phyloP scores from a whole-genome alignment of 1,140 invertebrate species.

The Meloidogyne exigua region DNA sequence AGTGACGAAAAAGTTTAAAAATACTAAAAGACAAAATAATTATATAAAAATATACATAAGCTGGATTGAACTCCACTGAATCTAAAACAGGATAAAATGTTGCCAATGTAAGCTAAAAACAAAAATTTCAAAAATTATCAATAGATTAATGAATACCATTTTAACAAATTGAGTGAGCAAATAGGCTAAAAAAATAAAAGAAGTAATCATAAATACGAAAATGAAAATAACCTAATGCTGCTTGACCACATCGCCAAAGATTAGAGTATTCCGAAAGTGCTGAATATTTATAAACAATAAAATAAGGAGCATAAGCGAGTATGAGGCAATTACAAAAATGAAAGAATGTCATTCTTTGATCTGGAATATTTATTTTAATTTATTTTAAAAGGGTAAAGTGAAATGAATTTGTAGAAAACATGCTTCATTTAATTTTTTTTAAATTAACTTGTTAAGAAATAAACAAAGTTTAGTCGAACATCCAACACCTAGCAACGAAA shows the following conservation, averaged over 20 bases:
- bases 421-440: too few relatives aligned
- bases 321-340: conserved; percentile 39
- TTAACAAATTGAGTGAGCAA: conserved; percentile 37
- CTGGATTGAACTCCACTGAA: conserved; percentile 23
- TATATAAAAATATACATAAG: conserved; percentile 24
- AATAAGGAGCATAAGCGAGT: conserved; percentile 40
- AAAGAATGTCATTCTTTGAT: conserved; percentile 49
- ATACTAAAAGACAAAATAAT: conserved; percentile 4
- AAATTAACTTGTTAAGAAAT: too few relatives aligned
- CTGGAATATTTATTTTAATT: neutral
- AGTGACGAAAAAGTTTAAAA: neutral
- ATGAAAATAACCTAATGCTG: conserved; percentile 9
- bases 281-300: conserved; percentile 42
- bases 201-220: conserved; percentile 8
- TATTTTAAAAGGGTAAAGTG: neutral
- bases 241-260: conserved; percentile 34
- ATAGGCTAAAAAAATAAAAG: conserved; percentile 28
- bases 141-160: conserved; percentile 15
- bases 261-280: conserved; percentile 35
- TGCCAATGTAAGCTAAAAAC: conserved; percentile 29
- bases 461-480: too few relatives aligned
- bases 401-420: too few relatives aligned
- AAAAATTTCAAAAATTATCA: neutral
- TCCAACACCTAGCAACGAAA: too few relatives aligned
- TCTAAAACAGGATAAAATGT: conserved; percentile 37